Evolutionary conservation across 1,140 invertebrate species (phyloP).

Genomic region (Neoseiulus cucumeris): DNA sequence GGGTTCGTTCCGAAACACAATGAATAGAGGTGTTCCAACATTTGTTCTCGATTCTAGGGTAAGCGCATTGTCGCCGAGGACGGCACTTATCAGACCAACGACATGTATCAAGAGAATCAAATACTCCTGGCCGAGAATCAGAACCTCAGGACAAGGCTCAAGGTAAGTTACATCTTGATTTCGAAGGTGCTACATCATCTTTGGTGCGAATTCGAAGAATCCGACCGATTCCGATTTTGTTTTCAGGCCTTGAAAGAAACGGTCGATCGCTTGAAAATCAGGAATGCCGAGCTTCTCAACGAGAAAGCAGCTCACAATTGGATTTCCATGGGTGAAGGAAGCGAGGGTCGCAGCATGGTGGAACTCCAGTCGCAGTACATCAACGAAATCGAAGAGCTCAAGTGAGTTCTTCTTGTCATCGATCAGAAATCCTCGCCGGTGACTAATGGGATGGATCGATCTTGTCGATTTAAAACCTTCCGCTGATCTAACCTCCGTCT

Average conservation of each 20-base stretch:
- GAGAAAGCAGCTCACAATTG: constrained; percentile 52
- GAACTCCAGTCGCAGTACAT: constrained; percentile 60
- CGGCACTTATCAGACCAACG: constrained; percentile 64
- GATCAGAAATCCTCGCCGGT: constrained; percentile 7
- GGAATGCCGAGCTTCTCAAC: constrained; percentile 54
- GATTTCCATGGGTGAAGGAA: constrained; percentile 33
- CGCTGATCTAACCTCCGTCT: no score
- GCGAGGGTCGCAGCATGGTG: constrained; percentile 36
- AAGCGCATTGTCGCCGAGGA: constrained; percentile 66
- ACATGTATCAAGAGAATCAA: constrained; percentile 89
- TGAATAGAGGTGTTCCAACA: background rate
- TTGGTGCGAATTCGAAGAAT: no score
- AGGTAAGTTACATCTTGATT: constrained; percentile 31
- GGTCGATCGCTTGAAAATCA: constrained; percentile 58
- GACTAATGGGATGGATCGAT: no score
- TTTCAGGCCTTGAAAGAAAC: constrained; percentile 62
- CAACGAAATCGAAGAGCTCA: constrained; percentile 71
- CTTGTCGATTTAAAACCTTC: no score
- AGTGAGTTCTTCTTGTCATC: constrained; percentile 25
- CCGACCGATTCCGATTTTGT: no score
- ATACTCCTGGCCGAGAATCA: constrained; percentile 70
- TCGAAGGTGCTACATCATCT: no score
- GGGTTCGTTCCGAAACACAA: no score
- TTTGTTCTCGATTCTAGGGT: constrained; percentile 35
- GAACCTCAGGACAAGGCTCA: constrained; percentile 61